Percentiles rank a stretch among this genome's conserved stretches.
Evolutionary conservation across 1,140 invertebrate species (phyloP).

Genomic region (Anagrus nilaparvatae): DNA sequence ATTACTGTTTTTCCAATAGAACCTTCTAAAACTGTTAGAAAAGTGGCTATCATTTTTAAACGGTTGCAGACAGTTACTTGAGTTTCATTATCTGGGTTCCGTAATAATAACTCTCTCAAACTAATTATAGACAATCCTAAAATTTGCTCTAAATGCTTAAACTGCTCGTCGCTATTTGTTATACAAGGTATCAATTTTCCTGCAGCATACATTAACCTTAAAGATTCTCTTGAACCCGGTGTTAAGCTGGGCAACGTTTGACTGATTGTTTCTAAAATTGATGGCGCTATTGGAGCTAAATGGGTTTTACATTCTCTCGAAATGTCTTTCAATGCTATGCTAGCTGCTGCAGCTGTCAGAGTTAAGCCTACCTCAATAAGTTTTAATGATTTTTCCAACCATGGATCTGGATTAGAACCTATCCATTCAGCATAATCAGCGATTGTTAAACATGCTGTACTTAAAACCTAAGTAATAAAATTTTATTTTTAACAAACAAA

Average conservation of each 20-base stretch:
- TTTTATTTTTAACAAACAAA: constrained; percentile 5
- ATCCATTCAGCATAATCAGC: constrained; percentile 79
- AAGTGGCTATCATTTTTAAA: constrained; percentile 59
- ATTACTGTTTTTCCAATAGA: constrained; percentile 31
- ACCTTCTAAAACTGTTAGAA: constrained; percentile 56
- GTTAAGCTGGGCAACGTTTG: constrained; percentile 24
- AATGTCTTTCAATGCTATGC: constrained; percentile 79
- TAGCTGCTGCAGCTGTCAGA: constrained; percentile 64
- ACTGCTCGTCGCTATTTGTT: constrained; percentile 45
- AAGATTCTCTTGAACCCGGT: constrained; percentile 43
- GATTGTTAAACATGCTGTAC: constrained; percentile 32
- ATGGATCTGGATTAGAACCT: constrained; percentile 54
- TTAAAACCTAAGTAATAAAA: constrained; percentile 24
- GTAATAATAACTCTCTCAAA: constrained; percentile 43
- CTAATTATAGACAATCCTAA: constrained; percentile 57
- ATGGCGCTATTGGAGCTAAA: constrained; percentile 57
- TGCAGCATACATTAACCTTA: constrained; percentile 66
- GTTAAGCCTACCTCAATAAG: constrained; percentile 58
- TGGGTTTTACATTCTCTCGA: constrained; percentile 64
- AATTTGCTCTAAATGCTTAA: constrained; percentile 59
- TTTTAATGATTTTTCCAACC: constrained; percentile 57
- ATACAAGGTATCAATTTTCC: constrained; percentile 64
- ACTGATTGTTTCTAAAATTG: constrained; percentile 33
- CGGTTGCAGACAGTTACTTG: constrained; percentile 26
- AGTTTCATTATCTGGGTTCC: constrained; percentile 31